These are phyloP conservation scores for Ophthalmolycus amberensis DNA, from an alignment of 2,113 vertebrate species.

Conservation along the genomic window DNA sequence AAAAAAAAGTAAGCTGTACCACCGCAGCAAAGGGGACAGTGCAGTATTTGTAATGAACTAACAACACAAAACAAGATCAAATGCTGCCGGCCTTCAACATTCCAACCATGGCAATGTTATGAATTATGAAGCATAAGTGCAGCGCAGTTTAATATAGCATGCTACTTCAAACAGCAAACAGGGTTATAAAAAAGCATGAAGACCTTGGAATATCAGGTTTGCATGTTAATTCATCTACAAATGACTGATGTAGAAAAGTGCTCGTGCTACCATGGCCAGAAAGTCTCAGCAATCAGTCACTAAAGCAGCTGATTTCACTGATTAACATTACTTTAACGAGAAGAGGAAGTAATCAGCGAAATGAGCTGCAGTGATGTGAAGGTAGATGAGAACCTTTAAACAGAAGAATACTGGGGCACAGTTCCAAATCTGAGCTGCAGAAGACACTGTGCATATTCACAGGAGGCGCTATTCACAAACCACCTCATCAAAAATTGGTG, in stretches of 20 bases:
- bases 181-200: not conserved
- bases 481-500: not conserved
- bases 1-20: too few relatives aligned
- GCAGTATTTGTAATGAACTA: too few relatives aligned
- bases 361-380: slow-evolving; percentile 12
- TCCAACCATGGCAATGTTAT: too few relatives aligned
- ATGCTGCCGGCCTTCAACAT: too few relatives aligned
- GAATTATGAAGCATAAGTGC: not conserved
- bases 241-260: slow-evolving; percentile 15
- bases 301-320: slow-evolving; percentile 33
- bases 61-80: too few relatives aligned
- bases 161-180: not conserved
- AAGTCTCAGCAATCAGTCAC: slow-evolving; percentile 28
- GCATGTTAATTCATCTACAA: not conserved
- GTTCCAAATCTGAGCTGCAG: not conserved
- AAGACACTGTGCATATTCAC: not conserved
- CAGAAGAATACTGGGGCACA: not conserved
- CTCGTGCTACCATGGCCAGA: not conserved
- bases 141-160: not conserved
- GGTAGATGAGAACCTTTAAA: not conserved
- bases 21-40: too few relatives aligned
- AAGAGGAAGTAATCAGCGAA: slow-evolving; percentile 35
- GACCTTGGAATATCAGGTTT: not conserved
- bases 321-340: slow-evolving; percentile 33
- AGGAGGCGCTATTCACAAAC: not conserved